Base-by-base conservation (phyloP, 2,113 vertebrate species). In the Leptodactylus fuscus region DNA sequence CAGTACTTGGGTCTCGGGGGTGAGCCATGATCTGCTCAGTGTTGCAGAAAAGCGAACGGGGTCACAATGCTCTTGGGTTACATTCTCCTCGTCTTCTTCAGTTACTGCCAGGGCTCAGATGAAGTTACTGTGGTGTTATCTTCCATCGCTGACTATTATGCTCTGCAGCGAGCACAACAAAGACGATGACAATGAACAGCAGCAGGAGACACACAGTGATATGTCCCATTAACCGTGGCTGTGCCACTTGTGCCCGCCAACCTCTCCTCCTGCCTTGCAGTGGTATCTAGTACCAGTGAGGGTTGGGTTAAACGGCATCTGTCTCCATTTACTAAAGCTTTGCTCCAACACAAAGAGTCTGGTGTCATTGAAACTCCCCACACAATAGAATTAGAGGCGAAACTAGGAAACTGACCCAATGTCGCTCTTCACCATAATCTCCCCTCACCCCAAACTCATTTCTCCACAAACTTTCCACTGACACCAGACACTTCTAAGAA, bases 91-190 rank as follows among this genome's bases (percentile, higher is more conserved):
- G 7, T 44, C 73, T 44, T 69, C 74, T 85, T 22, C n/a, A 20
- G 53, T 85, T 85, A 78, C 83, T 22, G 73, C 74, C 49, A 51
- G 5, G 18, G 20, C 44, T 49, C 29, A 51, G 46, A 69, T 85
- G 74, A 55, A 51, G 32, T 85, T 79, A 69, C 70, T 4, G 32
- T 69, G 48, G 60, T 78, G 60, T 78, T 78, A 78, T 85, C 74
- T 78, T 69, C 58, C 83, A 78, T 16, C 18, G 44, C 46, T 46
- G 29, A 38, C 74, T 67, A 85, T 85, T 85, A 78, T 85, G 29
- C 48, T 78, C 22, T 34, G 41, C 41, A 24, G 65, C 32, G 29
- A 10, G 32, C 29, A 34, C 32, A 53, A 85, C 74, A 85, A 85
- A 69, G 73, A 27, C 18, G 58, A 60, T 79, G 83, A 85, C 32